Conservation (phyloP, 2,888 invertebrate species). For the Mantis religiosa region DNA sequence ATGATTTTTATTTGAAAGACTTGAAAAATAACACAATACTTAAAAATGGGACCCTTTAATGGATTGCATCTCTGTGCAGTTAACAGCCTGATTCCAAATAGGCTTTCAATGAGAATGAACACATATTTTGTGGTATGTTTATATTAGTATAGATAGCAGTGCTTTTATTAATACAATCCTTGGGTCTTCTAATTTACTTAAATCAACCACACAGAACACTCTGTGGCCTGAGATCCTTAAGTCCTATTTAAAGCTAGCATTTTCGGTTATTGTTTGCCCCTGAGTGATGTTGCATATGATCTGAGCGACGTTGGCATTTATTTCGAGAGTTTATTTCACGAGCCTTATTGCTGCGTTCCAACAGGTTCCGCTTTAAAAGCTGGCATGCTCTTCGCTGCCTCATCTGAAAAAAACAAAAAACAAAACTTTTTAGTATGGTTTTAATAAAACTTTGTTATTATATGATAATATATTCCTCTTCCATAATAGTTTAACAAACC, state of each 20-base stretch:
- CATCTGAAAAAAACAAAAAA: constrained; percentile 38
- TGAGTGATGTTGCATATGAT: constrained; percentile 52
- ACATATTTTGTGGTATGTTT: constrained; percentile 3
- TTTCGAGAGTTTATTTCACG: constrained; percentile 51
- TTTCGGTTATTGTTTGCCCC: constrained; percentile 61
- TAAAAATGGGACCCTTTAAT: background rate
- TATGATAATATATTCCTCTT: no score
- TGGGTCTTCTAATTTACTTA: background rate
- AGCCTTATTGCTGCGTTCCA: constrained; percentile 54
- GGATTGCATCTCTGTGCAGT: background rate
- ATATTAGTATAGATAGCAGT: background rate
- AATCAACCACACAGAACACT: background rate
- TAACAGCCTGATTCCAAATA: background rate
- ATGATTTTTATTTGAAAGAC: constrained; percentile 4
- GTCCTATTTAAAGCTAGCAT: constrained; percentile 42
- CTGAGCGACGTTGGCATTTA: constrained; percentile 52
- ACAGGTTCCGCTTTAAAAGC: constrained; percentile 48
- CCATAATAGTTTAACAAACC: no score
- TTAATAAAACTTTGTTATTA: background rate
- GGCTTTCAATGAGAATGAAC: background rate
- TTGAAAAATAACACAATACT: constrained; percentile 12
- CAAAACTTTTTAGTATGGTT: constrained; percentile 45
- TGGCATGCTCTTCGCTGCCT: constrained; percentile 49
- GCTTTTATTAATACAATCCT: background rate
- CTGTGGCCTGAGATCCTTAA: constrained; percentile 24